phyloP scores from a whole-genome alignment of 2,888 invertebrate species.

The Atrina japonica region DNA sequence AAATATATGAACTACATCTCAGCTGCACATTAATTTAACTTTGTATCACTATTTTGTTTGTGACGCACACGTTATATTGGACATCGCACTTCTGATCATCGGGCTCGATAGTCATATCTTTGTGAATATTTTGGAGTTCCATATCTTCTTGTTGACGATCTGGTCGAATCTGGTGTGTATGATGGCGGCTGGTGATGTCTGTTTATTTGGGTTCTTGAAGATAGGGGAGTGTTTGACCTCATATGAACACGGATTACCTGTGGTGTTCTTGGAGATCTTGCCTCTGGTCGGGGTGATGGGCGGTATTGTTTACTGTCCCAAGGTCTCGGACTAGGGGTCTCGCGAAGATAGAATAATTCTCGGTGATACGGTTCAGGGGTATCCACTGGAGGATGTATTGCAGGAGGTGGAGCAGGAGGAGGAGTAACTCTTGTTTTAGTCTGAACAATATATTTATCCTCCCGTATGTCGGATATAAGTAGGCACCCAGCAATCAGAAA shows the following conservation, averaged over 20 bases:
- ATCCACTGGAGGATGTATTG: background rate
- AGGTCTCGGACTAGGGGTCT: background rate
- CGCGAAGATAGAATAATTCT: background rate
- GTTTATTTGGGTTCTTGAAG: no score
- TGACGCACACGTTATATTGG: no score
- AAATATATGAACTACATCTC: no score
- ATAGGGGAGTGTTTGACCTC: constrained; percentile 11
- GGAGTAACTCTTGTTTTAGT: constrained; percentile 14
- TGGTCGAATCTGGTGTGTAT: background rate
- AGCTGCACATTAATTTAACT: no score
- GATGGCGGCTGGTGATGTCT: background rate
- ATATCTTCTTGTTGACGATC: constrained; percentile 22
- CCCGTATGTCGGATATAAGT: constrained; percentile 30
- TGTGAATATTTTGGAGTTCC: constrained; percentile 39
- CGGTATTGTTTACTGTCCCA: constrained; percentile 12
- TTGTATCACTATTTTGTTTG: no score
- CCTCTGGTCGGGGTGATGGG: background rate
- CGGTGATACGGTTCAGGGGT: constrained; percentile 4
- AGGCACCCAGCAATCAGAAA: constrained; percentile 32
- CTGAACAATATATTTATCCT: constrained; percentile 14
- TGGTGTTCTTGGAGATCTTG: constrained; percentile 20
- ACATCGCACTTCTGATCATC: no score
- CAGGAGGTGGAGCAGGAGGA: constrained; percentile 6
- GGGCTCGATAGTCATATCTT: constrained; percentile 36
- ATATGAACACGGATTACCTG: constrained; percentile 29